Evolutionary conservation across 2,113 vertebrate genomes (phyloP).

Genomic region (Pangasianodon hypophthalmus): DNA sequence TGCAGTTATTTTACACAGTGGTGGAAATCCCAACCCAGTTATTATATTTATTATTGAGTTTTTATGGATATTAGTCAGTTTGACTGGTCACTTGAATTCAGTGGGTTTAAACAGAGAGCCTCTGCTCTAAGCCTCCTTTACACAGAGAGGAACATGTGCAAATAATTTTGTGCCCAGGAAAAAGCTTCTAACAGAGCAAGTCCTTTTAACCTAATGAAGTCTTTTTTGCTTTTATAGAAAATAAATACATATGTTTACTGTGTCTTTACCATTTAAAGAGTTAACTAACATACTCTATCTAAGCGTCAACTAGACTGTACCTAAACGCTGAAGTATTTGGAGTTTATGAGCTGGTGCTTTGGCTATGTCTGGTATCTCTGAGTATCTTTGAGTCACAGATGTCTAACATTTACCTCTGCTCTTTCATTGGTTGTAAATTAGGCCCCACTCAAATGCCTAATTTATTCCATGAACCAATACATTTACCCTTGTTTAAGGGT

Average conservation of each 20-base stretch:
- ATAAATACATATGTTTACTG: not conserved
- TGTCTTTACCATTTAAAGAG: not conserved
- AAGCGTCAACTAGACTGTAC: not conserved
- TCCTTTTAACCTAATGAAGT: not conserved
- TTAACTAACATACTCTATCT: not conserved
- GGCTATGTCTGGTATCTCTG: constrained; percentile 16
- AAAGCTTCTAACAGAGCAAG: not conserved
- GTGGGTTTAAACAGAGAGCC: not conserved
- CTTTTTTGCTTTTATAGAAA: not conserved
- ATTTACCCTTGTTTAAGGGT: not conserved
- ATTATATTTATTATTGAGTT: not conserved
- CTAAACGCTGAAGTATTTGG: not conserved
- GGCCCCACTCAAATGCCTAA: not conserved
- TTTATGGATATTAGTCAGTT: not conserved
- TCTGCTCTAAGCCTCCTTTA: not conserved
- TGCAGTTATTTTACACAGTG: not conserved
- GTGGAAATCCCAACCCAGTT: not conserved
- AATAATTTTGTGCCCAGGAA: constrained; percentile 1
- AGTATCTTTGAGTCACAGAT: constrained; percentile 8
- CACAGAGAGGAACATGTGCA: constrained; percentile 13
- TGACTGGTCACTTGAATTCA: not conserved
- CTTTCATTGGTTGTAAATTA: not conserved
- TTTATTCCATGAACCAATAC: constrained; percentile 8
- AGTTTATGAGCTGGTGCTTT: not conserved
- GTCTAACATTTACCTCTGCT: not conserved